Evolutionary conservation across 2,888 invertebrate species (phyloP), one percentile per base, ranked within the genome.

Genomic region (Acanthosepion lycidas): DNA sequence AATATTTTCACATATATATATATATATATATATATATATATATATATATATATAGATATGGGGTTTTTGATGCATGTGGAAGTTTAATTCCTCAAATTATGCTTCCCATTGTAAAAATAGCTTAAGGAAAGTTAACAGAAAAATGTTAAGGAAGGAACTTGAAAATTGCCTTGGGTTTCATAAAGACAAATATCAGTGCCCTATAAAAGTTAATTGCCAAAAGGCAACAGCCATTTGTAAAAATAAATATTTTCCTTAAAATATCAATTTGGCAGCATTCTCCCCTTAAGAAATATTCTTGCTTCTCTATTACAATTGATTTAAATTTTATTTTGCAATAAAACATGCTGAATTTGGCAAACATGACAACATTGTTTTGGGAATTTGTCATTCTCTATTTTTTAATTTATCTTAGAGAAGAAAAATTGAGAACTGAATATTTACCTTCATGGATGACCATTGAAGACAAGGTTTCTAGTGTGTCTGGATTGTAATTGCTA

Each of bases 391-490:
- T 28, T 33, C 15, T 33, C 12, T n/a, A 78, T 78, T 78, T 12
- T 33, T 78, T 15, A 8, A 78, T 9, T 33, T 78, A 78, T 12
- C 5, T 9, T 4, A n/a, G 33, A 49, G 23, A 42, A 28, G 18
- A 55, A 95, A 26, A 94, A 42, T 78, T 28, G 8, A 33, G 91
- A 55, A 91, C 26, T 18, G 48, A 92, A 93, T 91, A 95, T 96
- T 95, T 95, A 97, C 97, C 97, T 96, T 97, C 97, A 95, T 97
- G 97, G 91, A 97, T 97, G 59, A 97, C 96, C 97, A 97, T 97
- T 93, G 97, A 97, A 93, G 97, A 97, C 95, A 97, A 95, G 6
- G 97, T 97, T 95, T 97, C 97, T 95, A 97, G 95, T 15, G 97
- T 97, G 94, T 97, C 96, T 94, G 96, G 96, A 95, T 96, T 96